Evolutionary conservation across 2,113 vertebrate genomes (phyloP), one percentile per base, ranked within the genome.

Genomic region (Beaufortia kweichowensis): DNA sequence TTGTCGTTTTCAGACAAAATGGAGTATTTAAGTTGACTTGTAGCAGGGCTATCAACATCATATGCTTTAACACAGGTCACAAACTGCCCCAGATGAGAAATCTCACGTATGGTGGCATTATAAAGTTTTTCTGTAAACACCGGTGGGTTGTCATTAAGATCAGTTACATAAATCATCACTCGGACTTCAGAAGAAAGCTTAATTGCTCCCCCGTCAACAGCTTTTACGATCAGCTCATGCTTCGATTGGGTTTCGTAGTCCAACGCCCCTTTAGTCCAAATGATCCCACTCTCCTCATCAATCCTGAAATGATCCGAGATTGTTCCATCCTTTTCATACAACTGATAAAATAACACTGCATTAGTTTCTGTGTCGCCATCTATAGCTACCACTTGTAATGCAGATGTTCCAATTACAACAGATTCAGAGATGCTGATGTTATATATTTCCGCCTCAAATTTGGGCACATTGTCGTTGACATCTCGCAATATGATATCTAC

Each of bases 101-200:
- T 85, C 79, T 93, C 92, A 14, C 91, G 92, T 26, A 95, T 87
- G 78, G 71, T 92, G 78, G 92, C 91, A 86, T 93, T 89, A 70
- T 94, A 95, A 66, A 91, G 60, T 62, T 87, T 84, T 1, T 92
- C 92, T 50, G 88, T 91, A 82, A 95, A 95, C 48, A 91, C 60
- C 31, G 94, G 94, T 0, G 91, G 88, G 17, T 94, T 94, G 75
- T 95, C 94, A 33, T 95, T 95, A 77, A 94, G 87, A 84, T 95
- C 93, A 0, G 90, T 92, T 66, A 95, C 70, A 3, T 87, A 79
- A 62, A 95, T 88, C 0, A 81, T 90, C 68, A 95, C 86, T 1
- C 84, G 0, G 0, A 86, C 72, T 0, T 93, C 92, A 41, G 90
- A 91, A 79, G 90, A 93, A 64, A 94, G 81, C 0, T 91, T 88